Evolutionary conservation across 2,113 vertebrate genomes (phyloP).

Genomic region (Syngnathus typhle): DNA sequence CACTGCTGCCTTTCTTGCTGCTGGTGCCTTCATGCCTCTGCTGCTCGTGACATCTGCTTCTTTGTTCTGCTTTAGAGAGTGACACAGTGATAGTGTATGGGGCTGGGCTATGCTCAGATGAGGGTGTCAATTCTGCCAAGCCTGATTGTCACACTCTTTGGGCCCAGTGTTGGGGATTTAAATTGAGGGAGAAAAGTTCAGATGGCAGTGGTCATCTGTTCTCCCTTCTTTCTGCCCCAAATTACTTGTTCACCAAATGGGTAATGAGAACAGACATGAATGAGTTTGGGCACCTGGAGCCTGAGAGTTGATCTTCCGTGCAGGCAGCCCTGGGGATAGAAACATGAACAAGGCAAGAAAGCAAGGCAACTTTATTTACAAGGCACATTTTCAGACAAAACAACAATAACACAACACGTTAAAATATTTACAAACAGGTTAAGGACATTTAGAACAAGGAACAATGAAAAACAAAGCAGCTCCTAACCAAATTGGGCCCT

Average conservation of each 20-base stretch:
- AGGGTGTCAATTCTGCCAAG: constrained; percentile 74
- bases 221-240: constrained; percentile 66
- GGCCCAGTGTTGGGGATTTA: constrained; percentile 58
- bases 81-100: constrained; percentile 52
- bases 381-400: too few relatives aligned
- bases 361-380: too few relatives aligned
- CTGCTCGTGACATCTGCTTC: too few relatives aligned
- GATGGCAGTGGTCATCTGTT: constrained; percentile 72
- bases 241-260: constrained; percentile 66
- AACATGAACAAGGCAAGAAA: neutral
- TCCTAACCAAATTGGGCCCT: too few relatives aligned
- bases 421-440: too few relatives aligned
- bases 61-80: too few relatives aligned
- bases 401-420: too few relatives aligned
- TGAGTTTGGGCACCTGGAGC: constrained; percentile 49
- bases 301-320: constrained; percentile 30
- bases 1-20: too few relatives aligned
- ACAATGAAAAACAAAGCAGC: too few relatives aligned
- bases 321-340: neutral
- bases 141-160: constrained; percentile 71
- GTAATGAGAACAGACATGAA: constrained; percentile 75
- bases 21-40: too few relatives aligned
- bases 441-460: too few relatives aligned
- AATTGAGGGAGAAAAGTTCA: constrained; percentile 86
- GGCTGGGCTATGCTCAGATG: constrained; percentile 64